Evolutionary conservation across 2,797 vertebrate species (phyloP).

Genomic region (Carapus acus): DNA sequence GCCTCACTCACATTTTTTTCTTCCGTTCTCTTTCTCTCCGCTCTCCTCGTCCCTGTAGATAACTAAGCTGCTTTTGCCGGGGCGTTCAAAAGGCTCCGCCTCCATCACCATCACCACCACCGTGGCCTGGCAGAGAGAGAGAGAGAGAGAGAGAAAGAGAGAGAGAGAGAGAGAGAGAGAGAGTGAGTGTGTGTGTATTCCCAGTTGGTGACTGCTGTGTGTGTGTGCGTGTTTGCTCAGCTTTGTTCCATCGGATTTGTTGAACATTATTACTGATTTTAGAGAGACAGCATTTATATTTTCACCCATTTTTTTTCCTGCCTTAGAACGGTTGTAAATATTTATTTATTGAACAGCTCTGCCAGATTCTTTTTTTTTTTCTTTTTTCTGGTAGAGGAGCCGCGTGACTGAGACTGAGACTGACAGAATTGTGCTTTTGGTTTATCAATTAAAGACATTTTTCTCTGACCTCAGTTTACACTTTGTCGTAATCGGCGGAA

Average conservation of each 20-base stretch:
- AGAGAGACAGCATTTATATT: constrained; percentile 46
- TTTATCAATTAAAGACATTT: constrained; percentile 55
- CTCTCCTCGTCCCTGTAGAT: too few relatives aligned
- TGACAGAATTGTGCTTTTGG: constrained; percentile 22
- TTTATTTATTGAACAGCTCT: constrained; percentile 88
- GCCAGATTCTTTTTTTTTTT: too few relatives aligned
- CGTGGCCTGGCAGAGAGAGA: not conserved
- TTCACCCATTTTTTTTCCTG: constrained; percentile 58
- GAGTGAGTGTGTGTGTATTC: constrained; percentile 23
- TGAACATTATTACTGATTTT: constrained; percentile 47
- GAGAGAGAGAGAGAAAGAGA: constrained; percentile 4
- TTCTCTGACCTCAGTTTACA: constrained; percentile 1
- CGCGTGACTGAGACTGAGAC: constrained; percentile 15
- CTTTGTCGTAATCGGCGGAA: constrained; percentile 1
- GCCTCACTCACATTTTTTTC: constrained; percentile 14
- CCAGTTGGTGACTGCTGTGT: constrained; percentile 47
- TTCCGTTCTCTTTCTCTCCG: too few relatives aligned
- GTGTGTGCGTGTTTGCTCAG: constrained; percentile 43
- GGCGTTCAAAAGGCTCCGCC: constrained; percentile 23
- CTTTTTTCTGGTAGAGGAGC: too few relatives aligned
- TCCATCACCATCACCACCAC: too few relatives aligned
- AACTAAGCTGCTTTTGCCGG: constrained; percentile 65
- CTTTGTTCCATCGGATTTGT: constrained; percentile 63
- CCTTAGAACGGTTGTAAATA: constrained; percentile 93
- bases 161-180: constrained; percentile 6